Evolutionary conservation across 2,797 vertebrate species (phyloP), one percentile per base, ranked within the genome.

Genomic region (Sebastes jordani): DNA sequence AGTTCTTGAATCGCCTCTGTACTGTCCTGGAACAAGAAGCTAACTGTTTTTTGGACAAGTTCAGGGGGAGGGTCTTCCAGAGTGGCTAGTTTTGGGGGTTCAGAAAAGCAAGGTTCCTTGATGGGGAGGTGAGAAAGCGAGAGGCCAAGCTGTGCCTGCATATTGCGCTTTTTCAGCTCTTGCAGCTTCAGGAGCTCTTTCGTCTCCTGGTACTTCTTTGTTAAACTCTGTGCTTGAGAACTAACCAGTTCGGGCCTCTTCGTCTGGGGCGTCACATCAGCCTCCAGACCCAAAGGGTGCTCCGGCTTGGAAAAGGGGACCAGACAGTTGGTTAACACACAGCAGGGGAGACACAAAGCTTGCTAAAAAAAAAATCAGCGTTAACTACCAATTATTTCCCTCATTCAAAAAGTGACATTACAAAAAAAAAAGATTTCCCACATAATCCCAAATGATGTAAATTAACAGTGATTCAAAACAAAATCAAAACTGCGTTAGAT

Each of bases 301-400:
- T 96, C 96, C 96, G 96, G 96, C 96, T 97, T 96, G 93, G 95
- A 94, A 97, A 96, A 97, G 95, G 96, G 96, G 96, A 96, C 95
- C 96, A 97, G 94, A 97, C 91, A 97, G 93, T 97, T 95, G 93
- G 95, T 97, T 97, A 97, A 97, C 95, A 97, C 92, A 96, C 91
- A 96, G 94, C 94, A 96, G 94, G 94, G 93, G 93, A 94, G 83
- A 96, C 92, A 94, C 81, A 93, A 89, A 88, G 91, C 88, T 94
- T 87, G 91, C 91, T 94, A 86, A 94, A 83, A 52, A 52, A 25
- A 88, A 85, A 90, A 66, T 88, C 64, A 88, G 86, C 18, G 56
- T 85, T 72, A 84, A 75, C 78, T 91, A 92, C 65, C n/a, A 90
- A 91, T 84, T 59, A 88, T 69, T 75, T 87, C 56, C 70, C 49